Percentiles rank a stretch among this genome's conserved stretches.
These are phyloP conservation scores for Petaurus breviceps DNA, from an alignment of 2,113 vertebrate species.

Conservation along the genomic window DNA sequence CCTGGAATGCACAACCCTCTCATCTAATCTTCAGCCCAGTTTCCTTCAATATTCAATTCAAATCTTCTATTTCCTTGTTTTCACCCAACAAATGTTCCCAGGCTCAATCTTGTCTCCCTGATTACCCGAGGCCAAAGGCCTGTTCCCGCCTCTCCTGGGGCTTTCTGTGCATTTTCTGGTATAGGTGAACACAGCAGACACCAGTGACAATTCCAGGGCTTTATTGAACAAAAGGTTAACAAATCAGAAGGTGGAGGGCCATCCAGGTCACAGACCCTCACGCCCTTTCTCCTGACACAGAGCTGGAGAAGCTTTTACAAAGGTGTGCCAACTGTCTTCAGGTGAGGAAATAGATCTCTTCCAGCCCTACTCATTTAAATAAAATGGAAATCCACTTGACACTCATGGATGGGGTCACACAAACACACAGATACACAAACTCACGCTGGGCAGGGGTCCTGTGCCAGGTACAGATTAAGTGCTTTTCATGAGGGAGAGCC, in stretches of 20 bases:
- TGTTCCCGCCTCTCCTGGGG: too few species aligned
- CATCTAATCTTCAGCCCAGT: too few species aligned
- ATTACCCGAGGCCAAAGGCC: neutral
- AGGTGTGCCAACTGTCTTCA: neutral
- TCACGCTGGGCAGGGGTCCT: neutral
- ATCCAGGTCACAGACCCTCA: too few species aligned
- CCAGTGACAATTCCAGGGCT: neutral
- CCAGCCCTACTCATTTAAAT: neutral
- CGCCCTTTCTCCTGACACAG: neutral
- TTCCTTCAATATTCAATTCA: neutral
- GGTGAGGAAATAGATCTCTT: neutral
- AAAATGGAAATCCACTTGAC: neutral
- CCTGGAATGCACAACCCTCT: too few species aligned
- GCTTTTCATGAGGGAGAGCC: neutral
- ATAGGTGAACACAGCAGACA: neutral
- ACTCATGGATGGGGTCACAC: neutral
- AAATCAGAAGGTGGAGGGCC: neutral
- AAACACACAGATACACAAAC: neutral
- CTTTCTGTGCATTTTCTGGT: too few species aligned
- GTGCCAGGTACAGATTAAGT: neutral
- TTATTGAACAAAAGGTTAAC: neutral
- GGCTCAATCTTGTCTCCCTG: neutral
- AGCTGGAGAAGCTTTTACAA: neutral
- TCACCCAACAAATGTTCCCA: too few species aligned
- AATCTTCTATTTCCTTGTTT: neutral